Conservation (phyloP, 1,140 invertebrate genomes). For the Drosophila lacteicornis region DNA sequence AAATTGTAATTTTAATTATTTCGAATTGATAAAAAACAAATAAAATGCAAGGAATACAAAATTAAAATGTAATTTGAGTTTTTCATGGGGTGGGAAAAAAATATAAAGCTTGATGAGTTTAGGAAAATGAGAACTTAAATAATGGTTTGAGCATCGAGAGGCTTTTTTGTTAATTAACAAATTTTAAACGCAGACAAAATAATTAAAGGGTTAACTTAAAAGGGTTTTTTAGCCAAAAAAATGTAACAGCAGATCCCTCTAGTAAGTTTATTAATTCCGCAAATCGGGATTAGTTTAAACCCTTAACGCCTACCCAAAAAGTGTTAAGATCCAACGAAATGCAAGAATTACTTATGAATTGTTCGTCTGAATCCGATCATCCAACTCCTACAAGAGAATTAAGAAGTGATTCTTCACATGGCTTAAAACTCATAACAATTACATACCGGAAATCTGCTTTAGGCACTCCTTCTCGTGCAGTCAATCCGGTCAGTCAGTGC, state of each 20-base stretch:
- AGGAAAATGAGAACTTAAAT: no score
- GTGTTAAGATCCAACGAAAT: no score
- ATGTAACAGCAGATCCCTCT: no score
- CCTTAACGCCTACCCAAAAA: background rate
- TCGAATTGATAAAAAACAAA: constrained; percentile 74
- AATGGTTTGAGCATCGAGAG: no score
- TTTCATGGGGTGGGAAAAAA: background rate
- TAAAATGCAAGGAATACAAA: constrained; percentile 67
- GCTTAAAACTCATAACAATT: constrained; percentile 73
- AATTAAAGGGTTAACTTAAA: no score
- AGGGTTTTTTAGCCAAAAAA: no score
- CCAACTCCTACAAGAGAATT: constrained; percentile 62
- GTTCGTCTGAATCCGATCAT: constrained; percentile 39
- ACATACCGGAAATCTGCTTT: constrained; percentile 80
- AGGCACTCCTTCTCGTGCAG: constrained; percentile 41
- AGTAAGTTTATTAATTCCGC: background rate
- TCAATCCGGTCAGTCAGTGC: constrained; percentile 33
- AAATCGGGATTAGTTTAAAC: background rate
- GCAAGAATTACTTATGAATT: background rate
- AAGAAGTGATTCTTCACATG: constrained; percentile 24
- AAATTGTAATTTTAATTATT: constrained; percentile 84
- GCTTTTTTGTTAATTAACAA: no score
- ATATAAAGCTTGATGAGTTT: background rate
- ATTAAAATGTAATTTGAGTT: constrained; percentile 13
- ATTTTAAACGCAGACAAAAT: no score